phyloP scores from a whole-genome alignment of 1,140 invertebrate genomes.

The Papilio glaucus region DNA sequence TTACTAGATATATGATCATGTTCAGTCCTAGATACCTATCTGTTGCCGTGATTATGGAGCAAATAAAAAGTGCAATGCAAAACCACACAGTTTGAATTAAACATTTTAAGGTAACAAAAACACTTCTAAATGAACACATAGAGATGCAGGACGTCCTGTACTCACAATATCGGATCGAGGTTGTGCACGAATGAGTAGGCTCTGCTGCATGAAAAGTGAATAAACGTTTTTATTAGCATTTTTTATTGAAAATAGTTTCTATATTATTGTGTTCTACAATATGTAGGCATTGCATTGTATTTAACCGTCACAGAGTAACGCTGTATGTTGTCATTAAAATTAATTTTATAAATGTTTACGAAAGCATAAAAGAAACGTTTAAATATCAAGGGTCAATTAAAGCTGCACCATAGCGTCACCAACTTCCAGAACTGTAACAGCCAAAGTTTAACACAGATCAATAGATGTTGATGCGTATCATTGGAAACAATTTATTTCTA shows the following conservation, averaged over 20 bases:
- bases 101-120: background rate
- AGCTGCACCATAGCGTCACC: slow-evolving; percentile 54
- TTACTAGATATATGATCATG: background rate
- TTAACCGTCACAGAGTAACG: background rate
- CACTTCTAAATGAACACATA: slow-evolving; percentile 35
- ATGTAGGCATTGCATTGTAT: background rate
- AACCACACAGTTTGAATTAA: slow-evolving; percentile 27
- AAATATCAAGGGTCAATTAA: slow-evolving; percentile 72
- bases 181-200: slow-evolving; percentile 79
- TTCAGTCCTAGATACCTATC: background rate
- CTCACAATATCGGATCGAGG: slow-evolving; percentile 74
- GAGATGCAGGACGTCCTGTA: slow-evolving; percentile 45
- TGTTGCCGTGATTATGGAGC: background rate
- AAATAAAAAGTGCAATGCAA: slow-evolving; percentile 41
- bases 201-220: slow-evolving; percentile 73
- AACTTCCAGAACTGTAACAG: slow-evolving; percentile 44
- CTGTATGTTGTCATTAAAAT: background rate
- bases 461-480: slow-evolving; percentile 70
- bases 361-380: slow-evolving; percentile 42
- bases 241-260: slow-evolving; percentile 35
- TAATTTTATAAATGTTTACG: background rate
- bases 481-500: slow-evolving; percentile 71
- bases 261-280: background rate
- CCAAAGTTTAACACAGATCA: slow-evolving; percentile 71
- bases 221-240: slow-evolving; percentile 48